Percentiles rank a stretch among this genome's conserved stretches.
These are phyloP conservation scores for Actinia tenebrosa DNA, from an alignment of 64 coral and sea anemone genomes.

Conservation along the genomic window DNA sequence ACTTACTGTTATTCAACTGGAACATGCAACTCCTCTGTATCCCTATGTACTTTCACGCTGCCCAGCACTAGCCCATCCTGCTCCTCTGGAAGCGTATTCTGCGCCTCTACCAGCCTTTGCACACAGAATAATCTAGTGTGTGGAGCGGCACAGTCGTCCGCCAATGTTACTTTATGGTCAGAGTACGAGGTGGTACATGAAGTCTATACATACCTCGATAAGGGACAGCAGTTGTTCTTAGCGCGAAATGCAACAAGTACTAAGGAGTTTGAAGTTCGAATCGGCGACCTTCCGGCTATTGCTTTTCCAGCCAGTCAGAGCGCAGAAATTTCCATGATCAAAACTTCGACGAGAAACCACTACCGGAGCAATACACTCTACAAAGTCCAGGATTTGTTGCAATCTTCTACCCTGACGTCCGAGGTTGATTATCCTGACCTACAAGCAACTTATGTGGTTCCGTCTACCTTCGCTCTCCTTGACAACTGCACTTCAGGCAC, in stretches of 20 bases:
- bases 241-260: background rate
- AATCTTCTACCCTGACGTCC: background rate
- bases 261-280: background rate
- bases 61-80: slow-evolving; percentile 1
- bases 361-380: background rate
- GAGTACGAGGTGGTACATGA: slow-evolving; percentile 9
- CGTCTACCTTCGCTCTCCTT: background rate
- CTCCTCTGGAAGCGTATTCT: background rate
- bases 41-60: slow-evolving; percentile 27
- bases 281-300: background rate
- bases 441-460: background rate
- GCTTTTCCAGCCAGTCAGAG: background rate
- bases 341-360: background rate
- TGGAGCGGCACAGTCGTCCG: background rate
- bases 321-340: background rate
- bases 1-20: slow-evolving; percentile 43
- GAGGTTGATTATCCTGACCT: background rate
- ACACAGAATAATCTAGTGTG: background rate
- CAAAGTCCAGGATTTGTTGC: background rate
- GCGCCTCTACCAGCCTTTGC: background rate
- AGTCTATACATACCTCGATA: background rate
- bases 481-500: background rate
- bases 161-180: background rate
- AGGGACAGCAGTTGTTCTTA: background rate
- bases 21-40: slow-evolving; percentile 15